Percentiles rank a stretch among this genome's conserved stretches.
Conservation (phyloP, 2,888 invertebrate species). For the Troilus luridus region DNA sequence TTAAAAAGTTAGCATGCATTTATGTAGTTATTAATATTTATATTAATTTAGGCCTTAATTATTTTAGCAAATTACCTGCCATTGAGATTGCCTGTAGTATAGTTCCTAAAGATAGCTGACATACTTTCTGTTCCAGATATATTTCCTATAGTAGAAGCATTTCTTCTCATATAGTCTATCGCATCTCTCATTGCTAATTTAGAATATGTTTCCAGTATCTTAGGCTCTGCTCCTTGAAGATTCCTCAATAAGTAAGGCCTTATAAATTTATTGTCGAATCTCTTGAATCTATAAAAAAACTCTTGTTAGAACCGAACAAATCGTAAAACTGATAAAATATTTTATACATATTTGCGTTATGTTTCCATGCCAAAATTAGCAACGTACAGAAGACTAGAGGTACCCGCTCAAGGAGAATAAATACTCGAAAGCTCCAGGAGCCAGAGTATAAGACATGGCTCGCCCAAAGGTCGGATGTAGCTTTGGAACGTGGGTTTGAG, state of each 20-base stretch:
- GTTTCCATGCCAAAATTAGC: too few relatives aligned
- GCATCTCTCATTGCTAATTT: conserved; percentile 95
- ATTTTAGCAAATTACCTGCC: conserved; percentile 76
- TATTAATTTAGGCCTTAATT: background rate
- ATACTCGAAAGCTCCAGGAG: too few relatives aligned
- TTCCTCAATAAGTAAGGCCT: conserved; percentile 89
- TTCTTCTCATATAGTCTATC: conserved; percentile 90
- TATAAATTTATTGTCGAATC: conserved; percentile 94
- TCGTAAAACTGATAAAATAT: background rate
- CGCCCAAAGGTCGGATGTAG: too few relatives aligned
- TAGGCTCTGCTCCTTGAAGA: conserved; percentile 90
- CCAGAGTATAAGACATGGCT: too few relatives aligned
- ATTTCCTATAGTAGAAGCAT: conserved; percentile 89
- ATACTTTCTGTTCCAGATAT: conserved; percentile 91
- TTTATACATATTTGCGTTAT: background rate
- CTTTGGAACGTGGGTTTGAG: too few relatives aligned
- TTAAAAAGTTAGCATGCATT: background rate
- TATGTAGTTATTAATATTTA: background rate
- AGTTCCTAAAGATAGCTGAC: conserved; percentile 92
- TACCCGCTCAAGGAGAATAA: too few relatives aligned
- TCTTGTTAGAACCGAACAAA: background rate
- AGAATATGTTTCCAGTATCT: conserved; percentile 94
- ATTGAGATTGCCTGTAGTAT: conserved; percentile 86
- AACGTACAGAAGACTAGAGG: too few relatives aligned
- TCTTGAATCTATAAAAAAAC: conserved; percentile 80